phyloP scores from a whole-genome alignment of 2,797 vertebrate species.

The Sebastolobus alascanus region DNA sequence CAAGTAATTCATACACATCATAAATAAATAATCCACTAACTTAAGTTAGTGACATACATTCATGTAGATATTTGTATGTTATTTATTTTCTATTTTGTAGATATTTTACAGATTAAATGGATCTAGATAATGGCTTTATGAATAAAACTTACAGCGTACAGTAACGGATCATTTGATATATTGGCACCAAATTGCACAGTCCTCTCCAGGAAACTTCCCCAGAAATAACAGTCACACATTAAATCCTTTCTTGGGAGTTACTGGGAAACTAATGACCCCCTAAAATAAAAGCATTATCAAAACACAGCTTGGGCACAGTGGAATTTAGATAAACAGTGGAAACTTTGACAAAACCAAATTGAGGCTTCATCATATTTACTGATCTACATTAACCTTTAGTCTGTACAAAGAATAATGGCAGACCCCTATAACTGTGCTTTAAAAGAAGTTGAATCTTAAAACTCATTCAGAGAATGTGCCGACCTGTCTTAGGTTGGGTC shows the following conservation, averaged over 20 bases:
- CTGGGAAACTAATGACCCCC: conserved; percentile 2
- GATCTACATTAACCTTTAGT: background rate
- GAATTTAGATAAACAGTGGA: conserved; percentile 13
- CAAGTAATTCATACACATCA: background rate
- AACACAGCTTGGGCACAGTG: background rate
- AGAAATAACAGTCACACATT: background rate
- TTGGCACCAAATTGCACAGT: background rate
- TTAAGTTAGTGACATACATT: background rate
- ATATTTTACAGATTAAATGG: background rate
- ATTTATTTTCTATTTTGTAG: background rate
- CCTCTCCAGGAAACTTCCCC: conserved; percentile 7
- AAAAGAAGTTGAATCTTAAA: background rate
- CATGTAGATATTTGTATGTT: no score
- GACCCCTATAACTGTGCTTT: background rate
- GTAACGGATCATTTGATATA: background rate
- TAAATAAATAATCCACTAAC: background rate
- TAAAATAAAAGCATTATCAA: conserved; percentile 27
- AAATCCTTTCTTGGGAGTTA: background rate
- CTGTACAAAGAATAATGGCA: background rate
- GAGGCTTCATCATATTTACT: conserved; percentile 1
- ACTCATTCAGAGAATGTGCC: background rate
- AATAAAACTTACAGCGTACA: background rate
- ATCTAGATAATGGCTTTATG: background rate
- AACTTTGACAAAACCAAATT: conserved; percentile 7
- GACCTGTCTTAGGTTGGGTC: conserved; percentile 20